Conservation (phyloP, 2,113 vertebrate species). For the Bucco capensis region DNA sequence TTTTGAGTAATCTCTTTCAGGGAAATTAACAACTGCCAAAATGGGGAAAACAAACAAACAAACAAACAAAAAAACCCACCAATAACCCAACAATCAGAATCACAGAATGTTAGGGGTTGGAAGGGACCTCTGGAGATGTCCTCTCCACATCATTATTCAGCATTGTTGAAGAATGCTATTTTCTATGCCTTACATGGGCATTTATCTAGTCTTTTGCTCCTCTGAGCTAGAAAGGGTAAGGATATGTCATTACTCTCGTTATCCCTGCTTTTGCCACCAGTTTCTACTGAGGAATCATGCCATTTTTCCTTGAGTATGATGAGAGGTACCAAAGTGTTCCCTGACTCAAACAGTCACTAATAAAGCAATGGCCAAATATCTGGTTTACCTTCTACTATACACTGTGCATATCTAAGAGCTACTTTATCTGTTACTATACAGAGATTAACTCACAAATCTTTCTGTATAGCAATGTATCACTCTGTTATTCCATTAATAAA, state of each 20-base stretch:
- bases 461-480: background rate
- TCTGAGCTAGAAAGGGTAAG: background rate
- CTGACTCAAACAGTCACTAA: background rate
- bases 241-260: background rate
- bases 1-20: background rate
- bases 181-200: background rate
- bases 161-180: background rate
- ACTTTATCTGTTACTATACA: background rate
- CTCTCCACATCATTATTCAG: background rate
- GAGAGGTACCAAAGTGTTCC: background rate
- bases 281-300: background rate
- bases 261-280: background rate
- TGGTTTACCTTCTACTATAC: background rate
- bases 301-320: background rate
- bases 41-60: accelerated
- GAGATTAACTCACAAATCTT: background rate
- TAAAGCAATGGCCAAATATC: background rate
- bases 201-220: background rate
- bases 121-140: too few species aligned
- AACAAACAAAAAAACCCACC: background rate
- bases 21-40: background rate
- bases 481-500: background rate
- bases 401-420: background rate
- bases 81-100: background rate
- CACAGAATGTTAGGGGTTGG: too few species aligned